Conservation (phyloP, 2,113 vertebrate genomes). For the Myocastor coypus region DNA sequence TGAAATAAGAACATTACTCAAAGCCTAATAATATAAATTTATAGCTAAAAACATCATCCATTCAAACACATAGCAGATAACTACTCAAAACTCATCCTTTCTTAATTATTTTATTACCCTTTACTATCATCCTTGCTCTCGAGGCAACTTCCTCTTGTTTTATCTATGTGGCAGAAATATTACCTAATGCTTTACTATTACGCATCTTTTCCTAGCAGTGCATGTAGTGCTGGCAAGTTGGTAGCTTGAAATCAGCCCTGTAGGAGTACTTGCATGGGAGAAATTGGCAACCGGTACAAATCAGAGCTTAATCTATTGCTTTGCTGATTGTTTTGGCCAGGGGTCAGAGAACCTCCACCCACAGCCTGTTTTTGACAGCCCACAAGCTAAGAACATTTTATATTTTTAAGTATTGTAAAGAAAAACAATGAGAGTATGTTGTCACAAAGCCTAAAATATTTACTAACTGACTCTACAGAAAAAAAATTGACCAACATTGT, state of each 20-base stretch:
- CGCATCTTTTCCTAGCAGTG: slow-evolving; percentile 1
- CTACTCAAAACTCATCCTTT: slow-evolving; percentile 19
- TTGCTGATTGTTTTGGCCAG: slow-evolving; percentile 53
- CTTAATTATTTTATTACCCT: slow-evolving; percentile 39
- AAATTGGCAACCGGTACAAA: slow-evolving; percentile 52
- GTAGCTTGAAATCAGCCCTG: slow-evolving; percentile 13
- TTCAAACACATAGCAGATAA: slow-evolving; percentile 31
- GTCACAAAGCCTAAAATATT: slow-evolving; percentile 46
- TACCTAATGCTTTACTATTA: background rate
- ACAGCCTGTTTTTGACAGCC: slow-evolving; percentile 1
- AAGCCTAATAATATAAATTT: slow-evolving; percentile 16
- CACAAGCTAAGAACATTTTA: slow-evolving; percentile 51
- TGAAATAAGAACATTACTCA: slow-evolving; percentile 42
- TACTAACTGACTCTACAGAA: slow-evolving; percentile 33
- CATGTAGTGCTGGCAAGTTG: background rate
- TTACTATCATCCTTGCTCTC: background rate
- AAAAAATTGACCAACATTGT: background rate
- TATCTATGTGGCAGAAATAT: background rate
- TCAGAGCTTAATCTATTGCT: slow-evolving; percentile 54
- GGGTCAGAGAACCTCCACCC: background rate
- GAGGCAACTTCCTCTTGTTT: background rate
- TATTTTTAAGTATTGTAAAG: slow-evolving; percentile 31
- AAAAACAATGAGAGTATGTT: background rate
- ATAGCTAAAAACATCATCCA: background rate
- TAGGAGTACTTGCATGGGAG: slow-evolving; percentile 13